Percentiles rank a stretch among this genome's conserved stretches.
Conservation (phyloP, 2,888 invertebrate genomes). For the Drosophila mercatorum region DNA sequence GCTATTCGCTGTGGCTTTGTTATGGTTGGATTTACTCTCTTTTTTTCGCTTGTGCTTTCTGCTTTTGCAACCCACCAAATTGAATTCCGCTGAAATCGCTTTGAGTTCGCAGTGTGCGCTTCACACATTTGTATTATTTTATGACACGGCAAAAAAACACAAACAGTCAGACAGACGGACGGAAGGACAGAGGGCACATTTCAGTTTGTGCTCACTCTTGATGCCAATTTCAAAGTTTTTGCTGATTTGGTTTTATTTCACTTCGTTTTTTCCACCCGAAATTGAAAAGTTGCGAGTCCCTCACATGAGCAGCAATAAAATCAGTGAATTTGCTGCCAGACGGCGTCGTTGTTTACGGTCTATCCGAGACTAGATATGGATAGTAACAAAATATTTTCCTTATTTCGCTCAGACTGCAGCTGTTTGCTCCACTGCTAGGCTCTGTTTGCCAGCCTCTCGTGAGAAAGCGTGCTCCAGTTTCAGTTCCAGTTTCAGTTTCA, state of each 20-base stretch:
- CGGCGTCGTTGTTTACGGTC: constrained; percentile 3
- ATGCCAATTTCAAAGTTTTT: constrained; percentile 40
- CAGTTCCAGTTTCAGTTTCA: neutral
- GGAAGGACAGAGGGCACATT: neutral
- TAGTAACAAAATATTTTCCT: neutral
- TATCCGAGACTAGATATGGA: neutral
- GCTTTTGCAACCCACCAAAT: constrained; percentile 47
- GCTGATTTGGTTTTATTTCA: constrained; percentile 4
- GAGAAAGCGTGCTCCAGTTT: constrained; percentile 27
- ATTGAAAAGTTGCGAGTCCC: constrained; percentile 55
- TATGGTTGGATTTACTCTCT: constrained; percentile 5
- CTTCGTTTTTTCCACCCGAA: constrained; percentile 28
- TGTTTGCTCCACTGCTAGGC: constrained; percentile 17
- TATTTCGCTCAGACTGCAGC: constrained; percentile 4
- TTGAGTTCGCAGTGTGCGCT: constrained; percentile 54
- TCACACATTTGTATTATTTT: constrained; percentile 75
- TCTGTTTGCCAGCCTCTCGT: constrained; percentile 49
- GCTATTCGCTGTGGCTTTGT: constrained; percentile 28
- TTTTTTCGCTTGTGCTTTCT: constrained; percentile 4
- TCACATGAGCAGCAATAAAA: constrained; percentile 28
- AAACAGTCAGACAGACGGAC: constrained; percentile 1
- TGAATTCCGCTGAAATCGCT: constrained; percentile 73
- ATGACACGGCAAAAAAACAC: constrained; percentile 52
- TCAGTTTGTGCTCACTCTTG: neutral
- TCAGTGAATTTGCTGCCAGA: neutral